Evolutionary conservation across 2,888 invertebrate species (phyloP), one percentile per base, ranked within the genome.

Genomic region (Tenthredo distinguenda): DNA sequence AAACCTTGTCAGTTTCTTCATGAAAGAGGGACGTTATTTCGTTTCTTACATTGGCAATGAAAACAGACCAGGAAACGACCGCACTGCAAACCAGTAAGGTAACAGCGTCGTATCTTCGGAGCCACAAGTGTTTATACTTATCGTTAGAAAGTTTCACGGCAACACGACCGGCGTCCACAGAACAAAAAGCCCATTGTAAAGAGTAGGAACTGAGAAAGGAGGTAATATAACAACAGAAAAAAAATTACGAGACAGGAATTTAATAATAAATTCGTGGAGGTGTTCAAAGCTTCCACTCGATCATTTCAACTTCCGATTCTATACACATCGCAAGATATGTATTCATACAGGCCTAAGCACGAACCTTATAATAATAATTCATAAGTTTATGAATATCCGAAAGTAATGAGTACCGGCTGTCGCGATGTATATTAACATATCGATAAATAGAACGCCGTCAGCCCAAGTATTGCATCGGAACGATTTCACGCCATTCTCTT

Each of bases 111-210:
- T 31, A 77, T 50, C 47, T 26, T 55, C n/a, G 7, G n/a, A 50
- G 77, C 34, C 55, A 55, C 58, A 81, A 62, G 62, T 81, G 26
- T 62, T 81, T 37, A 62, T 40, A 77, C 50, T 62, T 62, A 62
- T 81, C 62, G 62, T 62, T 81, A 81, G 81, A 81, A 81, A 81
- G 62, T 81, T 81, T 81, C 40, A 26, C 40, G 40, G 37, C 40
- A 40, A 81, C 12, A 21, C 58, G 15, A 81, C 21, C 21, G 15
- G 62, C 58, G 40, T 10, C 81, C 26, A n/a, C 15, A 5, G 40
- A 62, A 81, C 62, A 81, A 81, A 81, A 81, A 81, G 37, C 62
- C 81, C 62, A 62, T 40, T 81, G 62, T 81, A 62, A 40, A 81
- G 21, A 62, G 62, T 62, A 62, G 81, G 62, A 62, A 81, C 58